A percentile compares a stretch with the other conserved stretches of the same genome.
Evolutionary conservation across 2,888 invertebrate genomes (phyloP).

Genomic region (Timandra comae): DNA sequence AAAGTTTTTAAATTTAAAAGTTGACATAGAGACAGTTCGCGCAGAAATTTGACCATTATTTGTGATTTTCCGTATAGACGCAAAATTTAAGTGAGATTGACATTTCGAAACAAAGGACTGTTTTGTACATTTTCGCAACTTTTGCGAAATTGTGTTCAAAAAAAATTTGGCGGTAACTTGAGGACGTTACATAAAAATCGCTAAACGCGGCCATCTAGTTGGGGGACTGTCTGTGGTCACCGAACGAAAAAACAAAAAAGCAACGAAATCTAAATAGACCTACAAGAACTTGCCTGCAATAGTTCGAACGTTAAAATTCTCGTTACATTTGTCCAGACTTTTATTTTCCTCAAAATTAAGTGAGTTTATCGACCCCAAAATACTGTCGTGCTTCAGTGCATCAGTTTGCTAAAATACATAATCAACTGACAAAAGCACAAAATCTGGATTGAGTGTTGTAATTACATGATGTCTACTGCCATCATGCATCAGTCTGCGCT

Average conservation of each 20-base stretch:
- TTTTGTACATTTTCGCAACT: slow-evolving; percentile 76
- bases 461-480: slow-evolving; percentile 83
- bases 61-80: slow-evolving; percentile 76
- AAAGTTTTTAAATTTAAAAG: slow-evolving; percentile 55
- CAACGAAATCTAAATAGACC: slow-evolving; percentile 53
- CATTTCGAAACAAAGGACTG: slow-evolving; percentile 74
- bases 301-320: slow-evolving; percentile 55
- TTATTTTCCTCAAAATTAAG: slow-evolving; percentile 53
- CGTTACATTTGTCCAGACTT: slow-evolving; percentile 55
- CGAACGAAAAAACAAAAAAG: slow-evolving; percentile 69
- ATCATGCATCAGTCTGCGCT: slow-evolving; percentile 85
- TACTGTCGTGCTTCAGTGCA: slow-evolving; percentile 61
- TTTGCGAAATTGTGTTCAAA: slow-evolving; percentile 76
- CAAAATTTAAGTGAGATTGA: slow-evolving; percentile 61
- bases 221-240: slow-evolving; percentile 65
- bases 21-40: slow-evolving; percentile 65
- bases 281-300: slow-evolving; percentile 49
- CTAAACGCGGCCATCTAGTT: slow-evolving; percentile 68
- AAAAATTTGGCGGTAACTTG: slow-evolving; percentile 55
- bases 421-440: slow-evolving; percentile 42
- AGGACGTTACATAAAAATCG: slow-evolving; percentile 45
- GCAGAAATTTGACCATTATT: slow-evolving; percentile 67
- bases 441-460: slow-evolving; percentile 69
- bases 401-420: slow-evolving; percentile 58
- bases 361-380: slow-evolving; percentile 60